phyloP scores from a whole-genome alignment of 1,140 invertebrate genomes.

The Aculops lycopersici region DNA sequence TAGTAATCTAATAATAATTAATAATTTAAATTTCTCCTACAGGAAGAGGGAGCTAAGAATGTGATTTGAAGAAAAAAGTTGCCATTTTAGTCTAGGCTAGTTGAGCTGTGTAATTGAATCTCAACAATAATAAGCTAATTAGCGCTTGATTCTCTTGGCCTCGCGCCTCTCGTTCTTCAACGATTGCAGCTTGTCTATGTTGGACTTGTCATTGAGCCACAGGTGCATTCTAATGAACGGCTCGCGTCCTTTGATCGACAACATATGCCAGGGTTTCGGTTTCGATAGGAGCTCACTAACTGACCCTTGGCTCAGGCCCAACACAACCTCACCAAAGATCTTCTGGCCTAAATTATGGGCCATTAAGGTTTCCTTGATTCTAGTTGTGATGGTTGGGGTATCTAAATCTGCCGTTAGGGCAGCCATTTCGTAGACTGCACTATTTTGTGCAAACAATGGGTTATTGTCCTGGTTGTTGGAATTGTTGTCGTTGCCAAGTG shows the following conservation, averaged over 20 bases:
- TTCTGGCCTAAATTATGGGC: slow-evolving; percentile 95
- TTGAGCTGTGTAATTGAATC: too few relatives aligned
- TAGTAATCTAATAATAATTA: too few relatives aligned
- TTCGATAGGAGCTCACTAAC: slow-evolving; percentile 85
- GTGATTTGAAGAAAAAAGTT: too few relatives aligned
- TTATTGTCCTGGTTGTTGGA: too few relatives aligned
- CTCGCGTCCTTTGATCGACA: slow-evolving; percentile 85
- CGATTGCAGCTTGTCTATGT: slow-evolving; percentile 47
- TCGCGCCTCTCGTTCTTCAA: slow-evolving; percentile 61
- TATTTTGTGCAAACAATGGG: background rate
- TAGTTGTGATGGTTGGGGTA: slow-evolving; percentile 75
- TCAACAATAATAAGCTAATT: too few relatives aligned
- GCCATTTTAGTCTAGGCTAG: too few relatives aligned
- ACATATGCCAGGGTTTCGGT: slow-evolving; percentile 95
- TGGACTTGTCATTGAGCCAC: slow-evolving; percentile 74
- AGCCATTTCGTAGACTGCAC: slow-evolving; percentile 62
- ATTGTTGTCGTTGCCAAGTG: slow-evolving; percentile 9
- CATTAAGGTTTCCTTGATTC: slow-evolving; percentile 77
- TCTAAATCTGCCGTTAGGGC: slow-evolving; percentile 79
- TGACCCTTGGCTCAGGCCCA: slow-evolving; percentile 78
- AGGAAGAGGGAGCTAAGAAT: too few relatives aligned
- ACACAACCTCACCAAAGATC: slow-evolving; percentile 80
- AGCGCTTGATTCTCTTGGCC: slow-evolving; percentile 8
- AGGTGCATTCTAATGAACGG: slow-evolving; percentile 93
- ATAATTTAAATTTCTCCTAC: too few relatives aligned